Evolutionary conservation across 2,113 vertebrate species (phyloP).

Genomic region (Sinocyclocheilus anophthalmus): DNA sequence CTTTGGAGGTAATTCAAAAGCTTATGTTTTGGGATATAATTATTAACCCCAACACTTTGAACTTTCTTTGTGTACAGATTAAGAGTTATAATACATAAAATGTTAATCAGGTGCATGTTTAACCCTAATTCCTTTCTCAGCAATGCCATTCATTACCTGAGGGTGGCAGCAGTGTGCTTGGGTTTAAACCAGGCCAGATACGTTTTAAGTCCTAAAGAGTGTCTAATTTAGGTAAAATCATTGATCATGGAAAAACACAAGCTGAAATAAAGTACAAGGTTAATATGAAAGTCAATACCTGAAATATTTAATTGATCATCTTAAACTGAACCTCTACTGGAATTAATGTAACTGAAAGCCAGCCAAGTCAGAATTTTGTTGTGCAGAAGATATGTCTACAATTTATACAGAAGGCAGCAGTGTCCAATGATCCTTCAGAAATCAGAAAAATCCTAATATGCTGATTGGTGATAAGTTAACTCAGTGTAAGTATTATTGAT

Average conservation of each 20-base stretch:
- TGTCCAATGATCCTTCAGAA: background rate
- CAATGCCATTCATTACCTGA: constrained; percentile 28
- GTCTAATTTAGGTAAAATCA: constrained; percentile 12
- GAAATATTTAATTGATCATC: background rate
- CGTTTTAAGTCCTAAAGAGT: background rate
- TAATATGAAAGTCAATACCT: constrained; percentile 39
- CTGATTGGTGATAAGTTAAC: background rate
- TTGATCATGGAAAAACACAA: background rate
- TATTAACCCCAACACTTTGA: background rate
- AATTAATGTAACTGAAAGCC: background rate
- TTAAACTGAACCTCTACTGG: background rate
- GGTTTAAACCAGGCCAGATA: constrained; percentile 1
- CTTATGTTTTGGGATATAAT: background rate
- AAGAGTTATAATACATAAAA: background rate
- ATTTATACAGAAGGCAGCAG: background rate
- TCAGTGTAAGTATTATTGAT: background rate
- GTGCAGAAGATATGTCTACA: background rate
- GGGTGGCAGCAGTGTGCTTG: constrained; percentile 56
- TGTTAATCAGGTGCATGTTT: background rate
- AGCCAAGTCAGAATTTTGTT: background rate
- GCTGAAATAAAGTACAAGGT: constrained; percentile 41
- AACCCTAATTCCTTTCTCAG: background rate
- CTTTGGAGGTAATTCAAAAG: background rate
- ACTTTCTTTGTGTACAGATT: too few relatives aligned
- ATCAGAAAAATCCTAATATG: background rate